Percentiles rank a stretch among this genome's conserved stretches.
Conservation (phyloP, 2,888 invertebrate species). For the Automeris io region DNA sequence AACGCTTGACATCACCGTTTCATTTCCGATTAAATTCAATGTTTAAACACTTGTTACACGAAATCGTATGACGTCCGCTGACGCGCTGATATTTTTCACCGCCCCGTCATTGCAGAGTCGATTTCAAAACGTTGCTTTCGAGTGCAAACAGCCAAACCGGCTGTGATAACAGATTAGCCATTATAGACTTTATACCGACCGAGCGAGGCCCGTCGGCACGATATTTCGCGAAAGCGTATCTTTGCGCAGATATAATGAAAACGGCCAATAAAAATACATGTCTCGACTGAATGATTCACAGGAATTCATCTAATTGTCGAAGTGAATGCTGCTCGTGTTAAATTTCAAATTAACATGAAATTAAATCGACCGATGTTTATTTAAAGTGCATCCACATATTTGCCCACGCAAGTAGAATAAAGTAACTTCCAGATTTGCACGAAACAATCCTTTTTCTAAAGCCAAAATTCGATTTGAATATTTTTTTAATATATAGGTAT, state of each 20-base stretch:
- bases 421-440: too few relatives aligned
- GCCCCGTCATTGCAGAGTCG: slow-evolving; percentile 43
- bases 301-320: slow-evolving; percentile 67
- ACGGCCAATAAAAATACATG: slow-evolving; percentile 64
- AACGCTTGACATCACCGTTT: slow-evolving; percentile 12
- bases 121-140: slow-evolving; percentile 45
- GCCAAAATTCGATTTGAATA: too few relatives aligned
- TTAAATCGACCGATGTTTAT: slow-evolving; percentile 23
- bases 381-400: neutral
- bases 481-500: too few relatives aligned
- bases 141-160: slow-evolving; percentile 28
- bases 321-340: slow-evolving; percentile 53
- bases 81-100: slow-evolving; percentile 34
- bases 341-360: slow-evolving; percentile 60
- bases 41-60: slow-evolving; percentile 28
- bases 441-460: too few relatives aligned
- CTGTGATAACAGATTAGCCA: slow-evolving; percentile 26
- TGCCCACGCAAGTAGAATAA: neutral
- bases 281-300: slow-evolving; percentile 66
- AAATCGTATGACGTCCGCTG: slow-evolving; percentile 36
- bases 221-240: slow-evolving; percentile 38
- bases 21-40: slow-evolving; percentile 19
- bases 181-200: slow-evolving; percentile 38
- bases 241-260: slow-evolving; percentile 53
- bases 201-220: slow-evolving; percentile 31